Conservation (phyloP, 1,140 invertebrate genomes). For the Octopus sinensis region DNA sequence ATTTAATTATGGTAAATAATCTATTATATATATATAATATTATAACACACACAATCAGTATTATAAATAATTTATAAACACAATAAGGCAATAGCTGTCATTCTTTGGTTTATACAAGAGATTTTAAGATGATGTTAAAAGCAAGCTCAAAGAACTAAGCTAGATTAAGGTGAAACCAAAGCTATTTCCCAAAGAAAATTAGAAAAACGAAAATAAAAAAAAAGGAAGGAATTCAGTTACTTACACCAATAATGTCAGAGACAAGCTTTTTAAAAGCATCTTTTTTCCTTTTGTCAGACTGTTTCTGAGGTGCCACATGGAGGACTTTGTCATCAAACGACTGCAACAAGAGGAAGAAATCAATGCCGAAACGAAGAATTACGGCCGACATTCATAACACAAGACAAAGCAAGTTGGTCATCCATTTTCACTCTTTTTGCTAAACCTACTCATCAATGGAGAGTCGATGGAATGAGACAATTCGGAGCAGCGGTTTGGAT, state of each 20-base stretch:
- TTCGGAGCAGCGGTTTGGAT: too few relatives aligned
- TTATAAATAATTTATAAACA: not conserved
- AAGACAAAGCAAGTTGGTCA: too few relatives aligned
- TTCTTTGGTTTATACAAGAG: not conserved
- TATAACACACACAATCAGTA: too few relatives aligned
- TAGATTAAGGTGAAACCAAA: not conserved
- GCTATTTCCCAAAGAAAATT: not conserved
- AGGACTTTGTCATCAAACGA: conserved; percentile 81
- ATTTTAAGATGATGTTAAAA: not conserved
- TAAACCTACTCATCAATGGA: too few relatives aligned
- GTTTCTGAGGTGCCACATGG: conserved; percentile 60
- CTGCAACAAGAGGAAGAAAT: conserved; percentile 33
- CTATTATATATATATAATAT: too few relatives aligned
- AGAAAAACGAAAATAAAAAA: not conserved
- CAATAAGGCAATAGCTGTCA: not conserved
- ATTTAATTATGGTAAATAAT: too few relatives aligned
- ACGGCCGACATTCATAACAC: too few relatives aligned
- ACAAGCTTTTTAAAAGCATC: conserved; percentile 87
- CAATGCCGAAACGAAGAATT: too few relatives aligned
- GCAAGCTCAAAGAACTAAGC: not conserved
- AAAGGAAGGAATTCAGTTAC: conserved; percentile 34
- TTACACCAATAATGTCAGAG: conserved; percentile 64
- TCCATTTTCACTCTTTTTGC: too few relatives aligned
- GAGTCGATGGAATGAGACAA: too few relatives aligned
- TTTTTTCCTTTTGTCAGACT: conserved; percentile 79